Base-by-base conservation (phyloP, 2,888 invertebrate genomes). In the Amorpha juglandis region DNA sequence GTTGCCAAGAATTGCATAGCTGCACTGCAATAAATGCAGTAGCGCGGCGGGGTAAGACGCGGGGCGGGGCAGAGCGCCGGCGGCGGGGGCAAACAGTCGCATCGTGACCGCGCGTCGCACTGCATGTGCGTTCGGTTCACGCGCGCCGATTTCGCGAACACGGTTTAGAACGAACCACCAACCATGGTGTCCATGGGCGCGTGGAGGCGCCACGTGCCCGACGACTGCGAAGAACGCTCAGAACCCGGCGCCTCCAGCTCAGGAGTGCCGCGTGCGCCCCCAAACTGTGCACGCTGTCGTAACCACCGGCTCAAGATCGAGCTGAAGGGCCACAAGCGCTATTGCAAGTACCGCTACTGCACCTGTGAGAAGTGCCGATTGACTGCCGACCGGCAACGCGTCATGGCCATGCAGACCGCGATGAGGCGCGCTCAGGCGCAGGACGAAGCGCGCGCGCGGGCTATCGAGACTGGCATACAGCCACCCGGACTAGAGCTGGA, bases 261-360 rank as follows among this genome's bases (percentile, higher is more conserved):
- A 66, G 89, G 93, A 67, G 94, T 95, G 62, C 95, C 97, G 16
- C 95, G 98, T 68, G 97, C 97, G 70, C 97, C 97, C 8, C 98
- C 98, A 19, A 98, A 98, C 91, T 98, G 98, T 89, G 98, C 98
- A 55, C 96, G 98, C 38, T 98, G 98, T 89, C 95, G 98, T 69
- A 98, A 98, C 93, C 98, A 98, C 90, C 95, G 96, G n/a, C 94
- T 97, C 81, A 97, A 97, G 87, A 96, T 97, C 74, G 96, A 96
- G 87, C 94, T 98, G 72, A 98, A 98, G 89, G 98, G 98, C 16
- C 98, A 98, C 94, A 98, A 98, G 88, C 95, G 98, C 42, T 98
- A 98, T 91, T 99, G 98, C 94, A 95, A 95, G 80, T 98, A 95
- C 90, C 96, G 97, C 71, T 94, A 95, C 83, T 98, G 98, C 90